Percentiles rank a stretch among this genome's conserved stretches.
Evolutionary conservation across 2,113 vertebrate genomes (phyloP).

Genomic region (Laticauda colubrina): DNA sequence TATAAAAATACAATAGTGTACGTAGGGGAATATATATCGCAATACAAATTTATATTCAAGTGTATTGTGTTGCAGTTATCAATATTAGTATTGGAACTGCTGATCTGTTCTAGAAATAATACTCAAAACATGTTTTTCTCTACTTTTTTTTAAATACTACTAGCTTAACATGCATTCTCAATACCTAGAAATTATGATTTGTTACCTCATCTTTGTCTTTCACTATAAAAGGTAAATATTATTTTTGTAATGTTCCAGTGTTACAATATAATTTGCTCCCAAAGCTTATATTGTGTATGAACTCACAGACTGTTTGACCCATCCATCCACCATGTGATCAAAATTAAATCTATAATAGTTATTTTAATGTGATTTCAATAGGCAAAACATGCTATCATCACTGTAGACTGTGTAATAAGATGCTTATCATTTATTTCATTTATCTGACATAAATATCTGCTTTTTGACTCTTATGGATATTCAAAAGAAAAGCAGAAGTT

Average conservation of each 20-base stretch:
- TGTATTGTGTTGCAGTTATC: neutral
- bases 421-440: neutral
- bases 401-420: neutral
- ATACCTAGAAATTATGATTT: neutral
- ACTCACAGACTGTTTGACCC: neutral
- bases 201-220: neutral
- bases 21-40: neutral
- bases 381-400: neutral
- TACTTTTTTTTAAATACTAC: neutral
- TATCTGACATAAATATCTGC: neutral
- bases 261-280: neutral
- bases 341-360: neutral
- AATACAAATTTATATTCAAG: neutral
- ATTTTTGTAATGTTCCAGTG: neutral
- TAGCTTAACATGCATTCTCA: neutral
- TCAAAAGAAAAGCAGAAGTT: neutral
- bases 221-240: neutral
- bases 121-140: neutral
- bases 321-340: neutral
- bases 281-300: neutral
- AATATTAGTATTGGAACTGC: neutral
- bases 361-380: neutral
- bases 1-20: neutral
- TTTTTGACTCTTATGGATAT: neutral
- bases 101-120: neutral